Conservation (phyloP, 1,140 invertebrate genomes). For the Venturia canescens region DNA sequence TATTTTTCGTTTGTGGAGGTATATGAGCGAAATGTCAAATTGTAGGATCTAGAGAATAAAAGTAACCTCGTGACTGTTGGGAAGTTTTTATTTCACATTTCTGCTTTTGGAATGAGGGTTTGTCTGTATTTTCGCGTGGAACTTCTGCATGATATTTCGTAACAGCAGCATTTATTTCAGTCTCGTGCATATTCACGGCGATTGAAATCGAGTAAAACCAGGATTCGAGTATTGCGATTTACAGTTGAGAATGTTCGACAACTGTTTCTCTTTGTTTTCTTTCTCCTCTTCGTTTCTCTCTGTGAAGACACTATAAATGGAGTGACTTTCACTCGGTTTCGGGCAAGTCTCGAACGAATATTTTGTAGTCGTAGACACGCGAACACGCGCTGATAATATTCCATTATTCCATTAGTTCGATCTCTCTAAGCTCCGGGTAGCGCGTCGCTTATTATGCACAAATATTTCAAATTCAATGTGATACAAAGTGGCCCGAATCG, state of each 20-base stretch:
- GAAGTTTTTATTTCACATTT: too few relatives aligned
- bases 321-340: background rate
- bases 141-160: background rate
- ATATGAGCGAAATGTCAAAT: too few relatives aligned
- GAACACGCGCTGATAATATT: background rate
- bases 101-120: background rate
- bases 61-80: too few relatives aligned
- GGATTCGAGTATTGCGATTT: background rate
- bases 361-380: background rate
- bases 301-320: background rate
- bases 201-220: background rate
- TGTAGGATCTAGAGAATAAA: too few relatives aligned
- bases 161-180: background rate
- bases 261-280: background rate
- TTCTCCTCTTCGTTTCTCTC: background rate
- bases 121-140: background rate
- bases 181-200: background rate
- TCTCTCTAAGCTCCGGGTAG: background rate
- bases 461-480: conserved; percentile 74
- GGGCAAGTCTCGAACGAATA: background rate
- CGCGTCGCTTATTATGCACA: background rate
- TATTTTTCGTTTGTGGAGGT: too few relatives aligned
- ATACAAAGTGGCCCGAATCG: conserved; percentile 72
- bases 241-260: background rate
- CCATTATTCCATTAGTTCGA: background rate